Base-by-base conservation (phyloP, 2,113 vertebrate species). In the Ptychochromis oligacanthus region DNA sequence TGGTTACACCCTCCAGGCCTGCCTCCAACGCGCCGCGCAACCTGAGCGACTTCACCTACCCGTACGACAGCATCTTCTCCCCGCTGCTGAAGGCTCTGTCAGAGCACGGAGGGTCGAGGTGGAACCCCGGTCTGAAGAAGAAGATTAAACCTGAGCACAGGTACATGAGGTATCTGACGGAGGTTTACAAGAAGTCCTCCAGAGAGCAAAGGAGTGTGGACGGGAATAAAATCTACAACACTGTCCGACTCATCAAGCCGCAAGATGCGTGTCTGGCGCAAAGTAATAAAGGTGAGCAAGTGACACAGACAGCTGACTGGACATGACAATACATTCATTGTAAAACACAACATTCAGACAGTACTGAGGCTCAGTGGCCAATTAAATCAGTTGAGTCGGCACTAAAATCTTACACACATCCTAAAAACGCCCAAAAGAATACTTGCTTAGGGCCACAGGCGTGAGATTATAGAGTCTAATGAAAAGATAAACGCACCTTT, bases 81-180 rank as follows among this genome's bases (percentile, higher is more conserved):
- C 95, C 97, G 2, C 93, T 98, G 61, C 92, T 98, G 75, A 97
- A 96, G 86, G 95, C 96, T 46, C 92, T 98, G 88, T 96, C 94
- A 0, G 93, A 95, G 5, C 95, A 93, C 75, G 94, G 92, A 31
- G 94, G 90, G 4, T 78, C 93, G 15, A 8, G 72, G 81, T 6
- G 86, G 91, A 40, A 36, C 86, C 80, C 55, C 0, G 81, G 20
- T 5, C 3, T 93, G 90, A 40, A 87, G 89, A 91, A 90, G 88
- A 40, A 93, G 52, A 55, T 76, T 18, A 92, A 83, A 87, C 97
- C 97, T 0, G 97, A 98, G 81, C 95, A 96, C 40, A 93, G 91
- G 86, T 97, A 97, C 64, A 94, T 99, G 0, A 93, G 89, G 4
- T 99, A 97, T 91, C 97, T 99, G 97, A 97, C 96, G 81, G 96